A percentile compares a stretch with the other conserved stretches of the same genome.
Conservation (phyloP, 2,113 vertebrate species). For the Nanorana parkeri region DNA sequence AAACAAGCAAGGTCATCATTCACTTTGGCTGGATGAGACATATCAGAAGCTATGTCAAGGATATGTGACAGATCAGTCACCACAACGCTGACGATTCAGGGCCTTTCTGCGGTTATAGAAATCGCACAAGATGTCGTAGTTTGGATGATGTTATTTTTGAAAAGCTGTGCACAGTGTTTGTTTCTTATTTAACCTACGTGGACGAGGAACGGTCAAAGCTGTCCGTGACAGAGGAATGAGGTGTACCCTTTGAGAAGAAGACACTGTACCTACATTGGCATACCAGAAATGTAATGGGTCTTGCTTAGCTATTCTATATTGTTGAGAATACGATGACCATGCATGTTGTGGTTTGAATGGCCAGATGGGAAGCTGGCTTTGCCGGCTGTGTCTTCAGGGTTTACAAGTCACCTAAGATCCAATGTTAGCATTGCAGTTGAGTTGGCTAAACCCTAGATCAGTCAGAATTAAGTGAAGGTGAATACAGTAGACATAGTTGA, state of each 20-base stretch:
- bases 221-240: not conserved
- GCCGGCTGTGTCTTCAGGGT: too few species aligned
- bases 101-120: slow-evolving; percentile 32
- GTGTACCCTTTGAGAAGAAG: not conserved
- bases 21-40: not conserved
- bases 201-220: not conserved
- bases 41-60: slow-evolving; percentile 53
- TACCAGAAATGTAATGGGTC: not conserved
- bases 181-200: not conserved
- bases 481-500: too few species aligned
- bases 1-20: slow-evolving; percentile 22
- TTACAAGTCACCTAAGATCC: too few species aligned
- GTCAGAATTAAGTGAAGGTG: too few species aligned
- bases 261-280: not conserved
- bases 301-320: not conserved
- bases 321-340: too few species aligned
- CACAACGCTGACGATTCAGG: not conserved
- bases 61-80: not conserved
- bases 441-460: too few species aligned
- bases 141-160: not conserved
- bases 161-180: not conserved
- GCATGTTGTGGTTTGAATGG: too few species aligned
- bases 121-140: not conserved
- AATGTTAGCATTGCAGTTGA: too few species aligned
- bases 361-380: too few species aligned